These are phyloP conservation scores for Helobdella robusta DNA, from an alignment of 2,888 invertebrate genomes.

Conservation along the genomic window DNA sequence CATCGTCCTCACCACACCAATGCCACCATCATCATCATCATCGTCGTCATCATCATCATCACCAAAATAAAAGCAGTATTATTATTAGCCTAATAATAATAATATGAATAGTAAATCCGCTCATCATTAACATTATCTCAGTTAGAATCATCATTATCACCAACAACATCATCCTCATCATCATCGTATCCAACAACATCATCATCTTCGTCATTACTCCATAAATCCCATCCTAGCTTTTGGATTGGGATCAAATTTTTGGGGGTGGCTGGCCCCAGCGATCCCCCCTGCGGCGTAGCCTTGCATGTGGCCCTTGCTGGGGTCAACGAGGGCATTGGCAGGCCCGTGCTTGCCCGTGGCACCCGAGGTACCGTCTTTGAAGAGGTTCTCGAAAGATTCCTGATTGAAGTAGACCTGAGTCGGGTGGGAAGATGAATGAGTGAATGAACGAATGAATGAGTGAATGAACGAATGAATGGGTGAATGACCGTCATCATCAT, in stretches of 20 bases:
- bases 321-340: neutral
- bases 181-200: neutral
- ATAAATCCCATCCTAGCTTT: neutral
- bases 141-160: neutral
- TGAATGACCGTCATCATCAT: no score
- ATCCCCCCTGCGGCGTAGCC: neutral
- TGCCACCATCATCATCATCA: constrained; percentile 1
- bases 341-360: constrained; percentile 15
- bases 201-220: neutral
- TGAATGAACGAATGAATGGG: no score
- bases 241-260: neutral
- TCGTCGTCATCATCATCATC: constrained; percentile 1
- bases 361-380: constrained; percentile 5
- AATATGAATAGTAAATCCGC: neutral
- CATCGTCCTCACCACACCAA: neutral
- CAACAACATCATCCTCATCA: neutral
- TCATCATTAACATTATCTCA: neutral
- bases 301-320: neutral
- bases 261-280: neutral
- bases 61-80: neutral
- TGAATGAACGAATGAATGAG: no score
- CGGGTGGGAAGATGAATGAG: no score
- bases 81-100: neutral
- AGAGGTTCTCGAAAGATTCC: constrained; percentile 37
- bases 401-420: constrained; percentile 46